A percentile compares a stretch with the other conserved stretches of the same genome.
Evolutionary conservation across 2,888 invertebrate genomes (phyloP).

Genomic region (Plagodis pulveraria): DNA sequence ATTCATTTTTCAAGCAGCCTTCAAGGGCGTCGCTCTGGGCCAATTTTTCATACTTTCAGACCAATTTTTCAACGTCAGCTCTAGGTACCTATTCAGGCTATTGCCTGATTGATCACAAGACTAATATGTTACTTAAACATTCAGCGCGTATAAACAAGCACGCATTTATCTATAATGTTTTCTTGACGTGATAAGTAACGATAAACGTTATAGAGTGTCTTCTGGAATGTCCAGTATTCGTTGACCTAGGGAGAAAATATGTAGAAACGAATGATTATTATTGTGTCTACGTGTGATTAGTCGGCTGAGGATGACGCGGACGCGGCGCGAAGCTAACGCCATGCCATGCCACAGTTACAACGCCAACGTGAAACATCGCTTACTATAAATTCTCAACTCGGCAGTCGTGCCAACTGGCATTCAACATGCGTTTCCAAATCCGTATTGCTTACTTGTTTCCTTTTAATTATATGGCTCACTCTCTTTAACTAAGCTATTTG

Average conservation of each 20-base stretch:
- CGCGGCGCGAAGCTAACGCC: constrained; percentile 24
- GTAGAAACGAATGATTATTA: constrained; percentile 17
- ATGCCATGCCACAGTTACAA: neutral
- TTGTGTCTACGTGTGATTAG: constrained; percentile 35
- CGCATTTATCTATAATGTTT: constrained; percentile 10
- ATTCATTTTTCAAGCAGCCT: constrained; percentile 30
- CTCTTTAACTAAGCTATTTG: constrained; percentile 17
- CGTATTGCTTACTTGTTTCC: constrained; percentile 28
- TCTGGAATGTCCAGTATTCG: constrained; percentile 20
- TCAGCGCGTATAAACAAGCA: constrained; percentile 13
- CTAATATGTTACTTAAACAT: constrained; percentile 33
- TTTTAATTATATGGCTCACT: constrained; percentile 38
- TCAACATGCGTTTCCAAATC: constrained; percentile 46
- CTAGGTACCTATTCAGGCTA: constrained; percentile 37
- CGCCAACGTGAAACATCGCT: constrained; percentile 27
- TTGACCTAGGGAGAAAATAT: constrained; percentile 25
- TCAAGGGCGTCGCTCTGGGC: constrained; percentile 33
- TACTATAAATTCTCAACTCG: constrained; percentile 45
- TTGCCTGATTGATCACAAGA: constrained; percentile 44
- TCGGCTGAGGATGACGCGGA: constrained; percentile 14
- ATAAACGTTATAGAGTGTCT: constrained; percentile 3
- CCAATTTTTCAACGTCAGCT: constrained; percentile 49
- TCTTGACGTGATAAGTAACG: constrained; percentile 4
- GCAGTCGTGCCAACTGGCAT: constrained; percentile 68
- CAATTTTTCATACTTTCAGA: constrained; percentile 45